A percentile compares a stretch with the other conserved stretches of the same genome.
phyloP scores from a whole-genome alignment of 2,113 vertebrate genomes.

The Lamprotornis superbus region DNA sequence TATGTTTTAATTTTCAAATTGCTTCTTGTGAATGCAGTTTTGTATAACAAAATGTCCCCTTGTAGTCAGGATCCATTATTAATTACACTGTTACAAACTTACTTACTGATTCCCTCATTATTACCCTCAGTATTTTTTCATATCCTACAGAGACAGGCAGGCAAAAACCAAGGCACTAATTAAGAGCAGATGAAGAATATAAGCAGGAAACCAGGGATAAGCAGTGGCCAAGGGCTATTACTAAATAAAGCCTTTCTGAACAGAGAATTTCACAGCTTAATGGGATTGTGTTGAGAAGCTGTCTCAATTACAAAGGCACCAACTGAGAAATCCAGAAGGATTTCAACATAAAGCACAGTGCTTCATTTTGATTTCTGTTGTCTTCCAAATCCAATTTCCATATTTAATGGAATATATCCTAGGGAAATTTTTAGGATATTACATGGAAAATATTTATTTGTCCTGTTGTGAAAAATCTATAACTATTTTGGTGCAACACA shows the following conservation, averaged over 20 bases:
- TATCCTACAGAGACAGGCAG: not conserved
- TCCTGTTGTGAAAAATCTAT: not conserved
- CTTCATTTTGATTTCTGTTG: not conserved
- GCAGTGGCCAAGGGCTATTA: not conserved
- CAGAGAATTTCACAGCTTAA: conserved; percentile 19
- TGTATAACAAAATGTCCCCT: not conserved
- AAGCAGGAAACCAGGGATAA: conserved; percentile 27
- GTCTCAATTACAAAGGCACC: not conserved
- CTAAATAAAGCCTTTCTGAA: conserved; percentile 10
- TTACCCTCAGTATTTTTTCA: not conserved
- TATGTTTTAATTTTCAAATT: conserved; percentile 9
- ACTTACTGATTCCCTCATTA: conserved; percentile 16
- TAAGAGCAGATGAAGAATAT: conserved; percentile 27
- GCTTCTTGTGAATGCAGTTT: not conserved
- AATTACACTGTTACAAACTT: conserved; percentile 12
- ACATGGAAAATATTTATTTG: not conserved
- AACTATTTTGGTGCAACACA: not conserved
- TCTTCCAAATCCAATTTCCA: not conserved
- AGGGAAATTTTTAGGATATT: not conserved
- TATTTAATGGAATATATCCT: not conserved
- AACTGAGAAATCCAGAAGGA: not conserved
- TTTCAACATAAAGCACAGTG: not conserved
- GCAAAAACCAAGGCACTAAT: not conserved
- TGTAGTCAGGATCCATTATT: not conserved
- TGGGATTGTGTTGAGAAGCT: not conserved